Conservation (phyloP, 2,888 invertebrate genomes). For the Corbicula japonica region DNA sequence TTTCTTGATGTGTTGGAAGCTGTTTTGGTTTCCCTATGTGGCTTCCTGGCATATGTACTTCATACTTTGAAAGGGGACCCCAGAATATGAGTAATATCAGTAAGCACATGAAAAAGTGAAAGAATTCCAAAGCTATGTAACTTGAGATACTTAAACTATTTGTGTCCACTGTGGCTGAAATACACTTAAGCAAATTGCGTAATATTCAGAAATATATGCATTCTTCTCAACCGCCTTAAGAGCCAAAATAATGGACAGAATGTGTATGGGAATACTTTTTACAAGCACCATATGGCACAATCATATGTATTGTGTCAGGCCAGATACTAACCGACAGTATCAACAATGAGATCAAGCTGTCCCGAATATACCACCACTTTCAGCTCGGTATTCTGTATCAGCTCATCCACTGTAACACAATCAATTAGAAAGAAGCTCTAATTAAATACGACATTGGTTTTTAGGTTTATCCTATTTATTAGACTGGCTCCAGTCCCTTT, state of each 20-base stretch:
- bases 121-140: no score
- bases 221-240: not conserved
- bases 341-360: conserved; percentile 94
- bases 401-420: conserved; percentile 79
- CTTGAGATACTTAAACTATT: not conserved
- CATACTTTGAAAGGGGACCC: no score
- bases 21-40: not conserved
- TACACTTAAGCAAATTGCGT: not conserved
- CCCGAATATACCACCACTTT: conserved; percentile 84
- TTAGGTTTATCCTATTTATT: no score
- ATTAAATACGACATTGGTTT: no score
- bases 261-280: no score
- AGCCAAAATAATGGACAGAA: not conserved
- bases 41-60: not conserved
- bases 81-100: no score
- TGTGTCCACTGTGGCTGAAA: not conserved
- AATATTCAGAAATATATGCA: not conserved
- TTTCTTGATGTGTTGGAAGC: not conserved
- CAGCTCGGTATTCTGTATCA: conserved; percentile 73
- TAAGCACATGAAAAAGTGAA: no score
- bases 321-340: conserved; percentile 90
- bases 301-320: not conserved
- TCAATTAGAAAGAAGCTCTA: no score
- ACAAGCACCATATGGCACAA: not conserved
- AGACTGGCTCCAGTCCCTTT: no score